Conservation (phyloP, 2,888 invertebrate genomes). For the Endotricha flammealis region DNA sequence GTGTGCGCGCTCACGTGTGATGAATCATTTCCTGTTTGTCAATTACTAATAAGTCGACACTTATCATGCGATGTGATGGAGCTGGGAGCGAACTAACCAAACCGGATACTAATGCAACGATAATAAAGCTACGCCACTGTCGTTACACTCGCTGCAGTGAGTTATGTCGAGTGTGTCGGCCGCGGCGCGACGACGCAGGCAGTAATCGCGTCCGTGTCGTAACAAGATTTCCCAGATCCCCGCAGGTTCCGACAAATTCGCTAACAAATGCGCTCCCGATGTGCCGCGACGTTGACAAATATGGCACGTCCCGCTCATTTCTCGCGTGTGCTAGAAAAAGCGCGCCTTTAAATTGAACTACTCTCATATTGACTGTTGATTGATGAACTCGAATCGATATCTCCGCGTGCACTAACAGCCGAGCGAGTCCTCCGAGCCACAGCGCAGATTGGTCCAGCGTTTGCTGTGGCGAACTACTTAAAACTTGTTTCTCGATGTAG, state of each 20-base stretch:
- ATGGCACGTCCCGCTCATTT: conserved; percentile 31
- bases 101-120: too few relatives aligned
- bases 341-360: conserved; percentile 36
- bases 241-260: conserved; percentile 28
- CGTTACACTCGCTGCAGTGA: too few relatives aligned
- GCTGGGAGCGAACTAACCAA: too few relatives aligned
- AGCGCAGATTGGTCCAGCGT: conserved; percentile 13
- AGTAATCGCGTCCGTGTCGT: too few relatives aligned
- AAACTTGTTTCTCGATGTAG: background rate
- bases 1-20: too few relatives aligned
- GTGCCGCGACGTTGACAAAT: conserved; percentile 45
- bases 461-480: background rate
- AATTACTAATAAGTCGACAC: too few relatives aligned
- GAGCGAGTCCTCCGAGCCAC: conserved; percentile 7
- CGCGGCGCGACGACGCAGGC: too few relatives aligned
- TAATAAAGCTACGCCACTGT: too few relatives aligned
- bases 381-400: conserved; percentile 30
- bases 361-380: conserved; percentile 41
- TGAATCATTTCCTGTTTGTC: too few relatives aligned
- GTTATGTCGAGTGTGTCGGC: too few relatives aligned
- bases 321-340: conserved; percentile 23
- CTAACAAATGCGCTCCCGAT: conserved; percentile 35
- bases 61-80: too few relatives aligned
- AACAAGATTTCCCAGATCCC: too few relatives aligned
- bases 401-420: conserved; percentile 13